Evolutionary conservation across 2,113 vertebrate genomes (phyloP), one percentile per base, ranked within the genome.

Genomic region (Hylia prasina): DNA sequence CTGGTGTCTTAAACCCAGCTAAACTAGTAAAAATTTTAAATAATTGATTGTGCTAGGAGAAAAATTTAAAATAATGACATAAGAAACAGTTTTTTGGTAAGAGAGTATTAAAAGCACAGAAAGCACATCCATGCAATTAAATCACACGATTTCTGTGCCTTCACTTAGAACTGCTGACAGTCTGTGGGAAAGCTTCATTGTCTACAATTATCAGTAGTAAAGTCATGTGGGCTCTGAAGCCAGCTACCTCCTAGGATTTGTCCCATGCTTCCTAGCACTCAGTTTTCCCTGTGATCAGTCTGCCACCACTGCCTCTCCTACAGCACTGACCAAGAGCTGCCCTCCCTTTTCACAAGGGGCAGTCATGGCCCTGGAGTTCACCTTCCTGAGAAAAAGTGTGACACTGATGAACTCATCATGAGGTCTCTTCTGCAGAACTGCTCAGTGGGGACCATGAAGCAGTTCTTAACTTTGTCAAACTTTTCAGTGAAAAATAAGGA

Each of bases 381-480:
- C 35, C 7, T 79, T 72, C 60, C 42, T 28, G 17, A 12, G 66
- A 21, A 58, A 42, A 7, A 30, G 7, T 0, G 0, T 7, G n/a
- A 65, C n/a, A 17, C n/a, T 37, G 37, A 25, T 61, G 66, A 83
- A 5, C 9, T 81, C 18, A 10, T 37, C 25, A 2, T 35, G n/a
- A 50, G 5, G 2, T 40, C 15, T 73, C 13, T 66, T 63, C 66
- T 71, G 39, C 33, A 70, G 42, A 81, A 27, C 25, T n/a, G 54
- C 25, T 68, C 44, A 37, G 14, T 1, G 17, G 48, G 11, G 4
- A 21, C 88, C 30, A 79, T 0, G 1, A n/a, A 25, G 20, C 9
- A 8, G 4, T 45, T 56, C 30, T 15, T 33, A 13, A 37, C 57
- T 73, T 48, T 30, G 3, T 51, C 22, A 68, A 3, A 56, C 9